Evolutionary conservation across 1,140 invertebrate genomes (phyloP), one percentile per base, ranked within the genome.

Genomic region (Aphelenchoides fujianensis): DNA sequence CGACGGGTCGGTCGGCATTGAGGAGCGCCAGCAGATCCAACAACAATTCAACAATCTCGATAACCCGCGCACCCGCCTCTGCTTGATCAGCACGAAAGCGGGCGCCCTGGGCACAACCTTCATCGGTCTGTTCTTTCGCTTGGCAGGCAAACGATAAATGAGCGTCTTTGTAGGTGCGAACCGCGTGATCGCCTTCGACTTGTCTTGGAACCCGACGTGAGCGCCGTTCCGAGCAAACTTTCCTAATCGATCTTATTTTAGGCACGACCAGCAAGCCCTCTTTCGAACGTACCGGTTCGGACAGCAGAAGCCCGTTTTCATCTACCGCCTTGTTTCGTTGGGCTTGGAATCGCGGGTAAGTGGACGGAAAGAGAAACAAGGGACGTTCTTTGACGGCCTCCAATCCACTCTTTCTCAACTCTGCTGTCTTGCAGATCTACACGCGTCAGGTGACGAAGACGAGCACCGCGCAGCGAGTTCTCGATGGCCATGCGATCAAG

Each of bases 121-220:
- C n/a, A n/a, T n/a, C n/a, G n/a, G n/a, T n/a, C n/a, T n/a, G n/a
- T n/a, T n/a, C n/a, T n/a, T n/a, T n/a, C n/a, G n/a, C n/a, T n/a
- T n/a, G n/a, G n/a, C n/a, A n/a, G n/a, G n/a, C n/a, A n/a, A n/a
- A n/a, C n/a, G n/a, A n/a, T n/a, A n/a, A n/a, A n/a, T n/a, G n/a
- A n/a, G n/a, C n/a, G n/a, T n/a, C n/a, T 87, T 99, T 77, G 90
- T 92, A 12, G 93, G 91, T 0, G 95, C 96, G 1, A 98, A 98
- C 86, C 88, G 96, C 69, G 95, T 97, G 0, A 90, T 99, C 19
- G 92, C 98, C 59, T 96, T 98, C 85, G 95, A 98, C 86, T 93
- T 94, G 1, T 94, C 91, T 9, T 98, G 95, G 94, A 98, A 98
- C 88, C 95, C 95, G 2, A 93, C 93, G n/a, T n/a, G n/a, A n/a